Evolutionary conservation across 2,888 invertebrate species (phyloP).

Genomic region (Drosophila formosana): DNA sequence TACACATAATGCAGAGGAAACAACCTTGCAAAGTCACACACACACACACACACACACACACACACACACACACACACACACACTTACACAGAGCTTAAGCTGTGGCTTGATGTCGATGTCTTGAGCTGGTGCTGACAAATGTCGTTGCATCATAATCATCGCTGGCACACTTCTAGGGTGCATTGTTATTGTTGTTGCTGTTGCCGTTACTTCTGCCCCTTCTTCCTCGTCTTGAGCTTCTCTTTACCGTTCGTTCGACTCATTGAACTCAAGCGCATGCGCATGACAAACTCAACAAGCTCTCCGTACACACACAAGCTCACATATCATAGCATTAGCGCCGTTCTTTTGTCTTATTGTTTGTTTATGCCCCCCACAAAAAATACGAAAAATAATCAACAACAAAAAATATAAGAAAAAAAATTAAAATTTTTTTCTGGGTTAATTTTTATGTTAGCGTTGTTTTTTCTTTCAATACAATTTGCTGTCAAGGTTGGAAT

Average conservation of each 20-base stretch:
- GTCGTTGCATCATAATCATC: constrained; percentile 46
- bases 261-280: constrained; percentile 76
- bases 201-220: constrained; percentile 22
- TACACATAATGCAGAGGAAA: constrained; percentile 41
- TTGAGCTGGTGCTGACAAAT: constrained; percentile 35
- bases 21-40: constrained; percentile 36
- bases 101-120: background rate
- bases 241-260: constrained; percentile 65
- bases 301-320: constrained; percentile 24
- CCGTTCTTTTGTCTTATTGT: constrained; percentile 77
- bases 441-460: constrained; percentile 60
- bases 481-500: constrained; percentile 84
- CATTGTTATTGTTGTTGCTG: constrained; percentile 48
- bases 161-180: constrained; percentile 74
- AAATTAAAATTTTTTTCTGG: constrained; percentile 55
- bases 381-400: constrained; percentile 18
- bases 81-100: background rate
- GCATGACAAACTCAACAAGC: constrained; percentile 69
- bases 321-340: constrained; percentile 45
- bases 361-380: constrained; percentile 38
- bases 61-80: background rate
- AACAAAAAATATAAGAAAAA: constrained; percentile 17
- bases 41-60: background rate
- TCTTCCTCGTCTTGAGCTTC: constrained; percentile 22
- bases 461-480: constrained; percentile 48